phyloP scores from a whole-genome alignment of 2,888 invertebrate genomes.

The Theodoxus fluviatilis region DNA sequence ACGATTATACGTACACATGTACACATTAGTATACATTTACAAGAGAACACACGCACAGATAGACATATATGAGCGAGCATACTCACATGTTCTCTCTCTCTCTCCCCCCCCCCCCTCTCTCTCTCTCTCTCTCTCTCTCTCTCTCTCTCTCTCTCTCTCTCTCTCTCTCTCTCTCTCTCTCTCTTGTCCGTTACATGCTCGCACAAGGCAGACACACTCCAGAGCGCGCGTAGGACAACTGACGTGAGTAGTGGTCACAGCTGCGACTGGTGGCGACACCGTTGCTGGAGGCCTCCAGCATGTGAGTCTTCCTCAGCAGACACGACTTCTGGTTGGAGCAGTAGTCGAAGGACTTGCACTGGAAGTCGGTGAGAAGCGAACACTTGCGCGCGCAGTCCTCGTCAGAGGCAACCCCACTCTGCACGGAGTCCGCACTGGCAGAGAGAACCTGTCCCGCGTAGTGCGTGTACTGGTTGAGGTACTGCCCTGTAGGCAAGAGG shows the following conservation, averaged over 20 bases:
- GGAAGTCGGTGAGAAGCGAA: conserved; percentile 29
- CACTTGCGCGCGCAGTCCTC: conserved; percentile 44
- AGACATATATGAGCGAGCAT: no score
- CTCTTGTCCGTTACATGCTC: no score
- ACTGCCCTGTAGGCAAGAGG: conserved; percentile 40
- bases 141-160: no score
- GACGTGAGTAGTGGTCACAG: conserved; percentile 41
- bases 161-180: no score
- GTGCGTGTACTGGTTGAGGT: conserved; percentile 38
- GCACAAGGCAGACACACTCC: no score
- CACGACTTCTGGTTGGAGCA: conserved; percentile 35
- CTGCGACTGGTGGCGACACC: conserved; percentile 25
- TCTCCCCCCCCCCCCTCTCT: no score
- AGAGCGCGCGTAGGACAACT: conserved; percentile 7
- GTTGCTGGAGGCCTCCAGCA: conserved; percentile 31
- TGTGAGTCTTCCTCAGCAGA: conserved; percentile 35
- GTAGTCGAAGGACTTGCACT: conserved; percentile 41
- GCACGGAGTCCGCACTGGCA: conserved; percentile 32
- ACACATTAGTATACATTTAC: no score
- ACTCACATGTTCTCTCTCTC: no score
- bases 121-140: no score
- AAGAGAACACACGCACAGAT: no score
- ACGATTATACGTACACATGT: no score
- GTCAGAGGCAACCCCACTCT: conserved; percentile 30
- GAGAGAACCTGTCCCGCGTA: conserved; percentile 38